Percentiles rank a stretch among this genome's conserved stretches.
These are phyloP conservation scores for Argyra leucocephala DNA, from an alignment of 2,888 invertebrate species.

Conservation along the genomic window DNA sequence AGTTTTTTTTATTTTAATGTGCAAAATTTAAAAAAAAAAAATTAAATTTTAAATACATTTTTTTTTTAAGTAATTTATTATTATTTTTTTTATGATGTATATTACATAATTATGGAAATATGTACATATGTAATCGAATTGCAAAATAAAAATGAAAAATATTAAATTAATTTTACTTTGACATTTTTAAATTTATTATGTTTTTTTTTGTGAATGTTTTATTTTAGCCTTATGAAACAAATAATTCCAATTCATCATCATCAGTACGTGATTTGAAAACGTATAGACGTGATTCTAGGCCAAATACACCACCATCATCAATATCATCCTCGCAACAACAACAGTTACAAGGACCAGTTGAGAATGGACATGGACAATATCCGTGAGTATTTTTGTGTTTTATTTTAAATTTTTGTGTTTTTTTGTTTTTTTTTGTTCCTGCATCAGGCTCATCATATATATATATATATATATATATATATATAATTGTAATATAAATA, in stretches of 20 bases:
- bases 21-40: too few relatives aligned
- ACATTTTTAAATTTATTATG: too few relatives aligned
- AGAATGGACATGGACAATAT: slow-evolving; percentile 43
- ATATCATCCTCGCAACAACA: slow-evolving; percentile 2
- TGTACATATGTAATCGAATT: too few relatives aligned
- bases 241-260: slow-evolving; percentile 35
- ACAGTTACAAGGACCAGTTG: slow-evolving; percentile 35
- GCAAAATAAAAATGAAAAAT: too few relatives aligned
- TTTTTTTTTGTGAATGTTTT: slow-evolving; percentile 18
- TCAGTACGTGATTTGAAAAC: slow-evolving; percentile 45
- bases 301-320: slow-evolving; percentile 40
- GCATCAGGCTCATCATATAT: too few relatives aligned
- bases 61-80: too few relatives aligned
- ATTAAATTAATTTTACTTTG: too few relatives aligned
- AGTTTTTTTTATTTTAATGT: too few relatives aligned
- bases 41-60: too few relatives aligned
- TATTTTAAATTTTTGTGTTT: too few relatives aligned
- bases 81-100: too few relatives aligned
- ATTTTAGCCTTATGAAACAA: slow-evolving; percentile 54
- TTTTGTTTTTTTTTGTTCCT: neutral
- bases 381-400: slow-evolving; percentile 38
- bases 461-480: slow-evolving; percentile 8
- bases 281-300: slow-evolving; percentile 45
- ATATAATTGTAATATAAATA: neutral
- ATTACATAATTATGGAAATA: too few relatives aligned